Evolutionary conservation across 2,888 invertebrate genomes (phyloP).

Genomic region (Cantharis rustica): DNA sequence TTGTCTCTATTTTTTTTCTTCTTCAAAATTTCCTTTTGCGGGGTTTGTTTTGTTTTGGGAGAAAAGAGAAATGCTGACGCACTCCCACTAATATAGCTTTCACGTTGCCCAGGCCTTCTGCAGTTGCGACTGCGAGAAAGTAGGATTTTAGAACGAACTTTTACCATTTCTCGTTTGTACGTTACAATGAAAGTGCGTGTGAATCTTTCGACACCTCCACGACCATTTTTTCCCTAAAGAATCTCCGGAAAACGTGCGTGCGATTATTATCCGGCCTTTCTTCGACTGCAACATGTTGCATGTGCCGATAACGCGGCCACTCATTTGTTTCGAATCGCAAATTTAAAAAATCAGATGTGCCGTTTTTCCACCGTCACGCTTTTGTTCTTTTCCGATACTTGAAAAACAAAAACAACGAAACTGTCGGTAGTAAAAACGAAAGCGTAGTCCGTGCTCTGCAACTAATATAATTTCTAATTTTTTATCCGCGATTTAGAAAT

Average conservation of each 20-base stretch:
- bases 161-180: slow-evolving; percentile 48
- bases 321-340: background rate
- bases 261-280: background rate
- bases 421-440: background rate
- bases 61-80: slow-evolving; percentile 47
- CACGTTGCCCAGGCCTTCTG: slow-evolving; percentile 39
- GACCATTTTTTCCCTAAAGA: background rate
- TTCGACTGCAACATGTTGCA: background rate
- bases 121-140: slow-evolving; percentile 53
- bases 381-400: background rate
- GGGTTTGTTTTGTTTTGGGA: slow-evolving; percentile 31
- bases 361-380: background rate
- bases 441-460: background rate
- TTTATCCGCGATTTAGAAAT: background rate
- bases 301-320: background rate
- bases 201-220: slow-evolving; percentile 9
- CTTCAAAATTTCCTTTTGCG: slow-evolving; percentile 23
- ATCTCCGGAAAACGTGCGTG: background rate
- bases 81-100: slow-evolving; percentile 49
- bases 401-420: background rate
- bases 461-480: background rate
- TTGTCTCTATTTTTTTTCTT: background rate
- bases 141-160: slow-evolving; percentile 55
- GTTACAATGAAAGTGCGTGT: slow-evolving; percentile 47
- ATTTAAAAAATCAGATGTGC: background rate